Evolutionary conservation across 2,113 vertebrate species (phyloP), one percentile per base, ranked within the genome.

Genomic region (Serilophus lunatus): DNA sequence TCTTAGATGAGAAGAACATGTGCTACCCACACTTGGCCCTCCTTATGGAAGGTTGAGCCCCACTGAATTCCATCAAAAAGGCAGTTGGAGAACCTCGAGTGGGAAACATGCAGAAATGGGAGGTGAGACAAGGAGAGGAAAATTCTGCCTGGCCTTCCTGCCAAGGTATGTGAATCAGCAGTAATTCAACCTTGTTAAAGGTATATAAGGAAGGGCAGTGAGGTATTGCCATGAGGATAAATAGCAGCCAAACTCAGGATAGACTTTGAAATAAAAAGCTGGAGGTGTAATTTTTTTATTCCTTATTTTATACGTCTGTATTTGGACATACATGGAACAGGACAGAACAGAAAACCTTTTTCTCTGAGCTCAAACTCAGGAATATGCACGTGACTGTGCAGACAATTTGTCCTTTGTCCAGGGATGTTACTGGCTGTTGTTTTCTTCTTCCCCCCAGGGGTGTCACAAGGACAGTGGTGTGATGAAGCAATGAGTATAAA

Each of bases 71-170:
- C 26, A 84, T 36, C 47, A 79, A 59, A 69, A 84, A 82, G 23
- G 6, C 22, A 23, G 59, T 81, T 57, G 50, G n/a, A 57, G n/a
- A 54, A 40, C 31, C 14, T 54, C 0, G 0, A 4, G 11, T 81
- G 20, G 61, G 35, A 91, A 86, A 45, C 20, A 18, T 40, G 35
- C 23, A 66, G 63, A 45, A 36, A 69, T 45, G 26, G 6, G 29
- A 63, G 15, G 9, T 16, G 22, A 77, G 47, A 61, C 8, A 75
- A 57, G 31, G 50, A 91, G 61, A 49, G 24, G 50, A 87, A 94
- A 76, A 28, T 70, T 31, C 18, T 61, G 24, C 23, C 17, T 18
- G 44, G 15, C 25, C 8, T 44, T 76, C 31, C 57, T 65, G 64
- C 40, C n/a, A 56, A 24, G 49, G 12, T 65, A 17, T 5, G 31